Conservation (phyloP, 2,888 invertebrate species). For the Ormyrus nitidulus region DNA sequence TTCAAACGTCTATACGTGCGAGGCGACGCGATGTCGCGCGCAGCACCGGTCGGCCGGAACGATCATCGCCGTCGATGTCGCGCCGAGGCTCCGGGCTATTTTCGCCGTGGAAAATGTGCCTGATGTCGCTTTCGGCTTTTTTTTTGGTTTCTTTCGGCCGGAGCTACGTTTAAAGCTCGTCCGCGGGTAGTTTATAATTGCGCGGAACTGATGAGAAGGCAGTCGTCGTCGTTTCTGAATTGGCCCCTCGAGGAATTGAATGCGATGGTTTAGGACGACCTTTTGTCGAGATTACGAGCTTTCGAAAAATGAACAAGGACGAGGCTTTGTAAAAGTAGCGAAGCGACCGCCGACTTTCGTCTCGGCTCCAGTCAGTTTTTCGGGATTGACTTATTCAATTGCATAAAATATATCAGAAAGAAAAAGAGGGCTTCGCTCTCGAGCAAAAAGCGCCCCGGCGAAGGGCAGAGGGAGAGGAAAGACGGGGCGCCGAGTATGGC, state of each 20-base stretch:
- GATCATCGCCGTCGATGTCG: conserved; percentile 9
- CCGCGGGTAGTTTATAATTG: no score
- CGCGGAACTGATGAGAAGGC: no score
- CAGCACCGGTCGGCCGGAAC: conserved; percentile 1
- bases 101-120: no score
- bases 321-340: no score
- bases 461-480: conserved; percentile 54
- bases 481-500: conserved; percentile 67
- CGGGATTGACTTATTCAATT: not conserved
- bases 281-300: no score
- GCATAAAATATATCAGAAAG: not conserved
- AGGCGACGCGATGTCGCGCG: not conserved
- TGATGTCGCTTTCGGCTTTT: not conserved
- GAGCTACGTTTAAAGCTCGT: not conserved
- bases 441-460: conserved; percentile 40
- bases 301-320: no score
- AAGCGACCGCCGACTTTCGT: no score
- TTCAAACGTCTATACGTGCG: conserved; percentile 15
- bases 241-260: no score
- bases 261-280: no score
- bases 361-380: no score
- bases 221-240: no score
- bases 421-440: not conserved
- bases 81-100: not conserved
- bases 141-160: not conserved